Evolutionary conservation across 2,888 invertebrate species (phyloP).

Genomic region (Hetaerina titia): DNA sequence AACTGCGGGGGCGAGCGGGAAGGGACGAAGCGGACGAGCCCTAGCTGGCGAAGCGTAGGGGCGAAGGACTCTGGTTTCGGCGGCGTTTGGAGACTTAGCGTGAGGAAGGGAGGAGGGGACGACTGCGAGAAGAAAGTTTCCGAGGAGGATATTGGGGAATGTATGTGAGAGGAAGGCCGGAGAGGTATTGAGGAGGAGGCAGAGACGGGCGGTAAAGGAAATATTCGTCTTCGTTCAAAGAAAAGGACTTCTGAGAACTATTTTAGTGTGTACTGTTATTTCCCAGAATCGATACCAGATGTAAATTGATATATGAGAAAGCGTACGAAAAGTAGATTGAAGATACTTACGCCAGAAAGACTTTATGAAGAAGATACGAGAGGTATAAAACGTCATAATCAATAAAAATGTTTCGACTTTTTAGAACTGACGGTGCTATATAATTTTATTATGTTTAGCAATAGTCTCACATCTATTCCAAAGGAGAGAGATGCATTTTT

Average conservation of each 20-base stretch:
- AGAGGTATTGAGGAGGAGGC: no score
- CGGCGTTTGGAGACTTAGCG: not conserved
- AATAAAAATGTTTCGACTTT: no score
- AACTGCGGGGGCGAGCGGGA: not conserved
- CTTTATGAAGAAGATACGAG: no score
- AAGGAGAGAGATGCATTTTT: no score
- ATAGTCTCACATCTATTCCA: no score
- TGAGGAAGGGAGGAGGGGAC: not conserved
- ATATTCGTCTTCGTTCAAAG: not conserved
- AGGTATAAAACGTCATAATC: no score
- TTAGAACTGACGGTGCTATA: no score
- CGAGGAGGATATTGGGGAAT: not conserved
- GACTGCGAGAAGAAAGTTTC: not conserved
- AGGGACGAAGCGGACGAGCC: not conserved
- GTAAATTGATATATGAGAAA: not conserved
- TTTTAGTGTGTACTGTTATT: not conserved
- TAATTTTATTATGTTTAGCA: no score
- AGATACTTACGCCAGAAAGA: not conserved
- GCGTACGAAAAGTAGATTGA: no score
- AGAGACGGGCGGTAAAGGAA: not conserved
- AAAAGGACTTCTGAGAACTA: not conserved
- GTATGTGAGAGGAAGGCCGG: not conserved
- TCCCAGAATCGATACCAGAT: not conserved
- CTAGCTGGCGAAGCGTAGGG: not conserved
- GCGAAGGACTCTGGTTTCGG: not conserved